Conservation (phyloP, 2,797 vertebrate species). For the Notamacropus eugenii region DNA sequence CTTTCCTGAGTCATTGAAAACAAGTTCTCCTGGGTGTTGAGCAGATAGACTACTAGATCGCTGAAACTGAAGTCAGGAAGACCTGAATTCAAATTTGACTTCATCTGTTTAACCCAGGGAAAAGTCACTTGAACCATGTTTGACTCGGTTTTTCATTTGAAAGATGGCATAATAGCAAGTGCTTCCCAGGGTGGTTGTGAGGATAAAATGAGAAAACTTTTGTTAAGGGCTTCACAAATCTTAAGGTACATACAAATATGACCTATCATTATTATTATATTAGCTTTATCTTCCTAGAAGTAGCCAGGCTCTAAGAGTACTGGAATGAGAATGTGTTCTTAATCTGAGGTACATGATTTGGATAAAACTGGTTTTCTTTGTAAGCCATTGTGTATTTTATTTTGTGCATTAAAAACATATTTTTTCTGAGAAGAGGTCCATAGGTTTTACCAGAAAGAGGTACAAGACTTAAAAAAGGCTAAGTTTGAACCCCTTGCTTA, state of each 20-base stretch:
- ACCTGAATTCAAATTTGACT: neutral
- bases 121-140: neutral
- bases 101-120: neutral
- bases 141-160: neutral
- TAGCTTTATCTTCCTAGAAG: conserved; percentile 29
- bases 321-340: neutral
- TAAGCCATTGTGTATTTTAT: neutral
- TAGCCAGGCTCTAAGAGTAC: conserved; percentile 38
- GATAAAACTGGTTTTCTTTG: neutral
- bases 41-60: neutral
- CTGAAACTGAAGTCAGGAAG: neutral
- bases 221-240: neutral
- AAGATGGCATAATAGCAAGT: neutral
- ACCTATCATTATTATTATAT: neutral
- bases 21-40: conserved; percentile 10
- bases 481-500: neutral
- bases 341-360: neutral
- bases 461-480: neutral
- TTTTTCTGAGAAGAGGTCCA: neutral
- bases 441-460: neutral
- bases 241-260: neutral
- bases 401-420: neutral
- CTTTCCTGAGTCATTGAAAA: conserved; percentile 8
- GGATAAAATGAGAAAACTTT: neutral
- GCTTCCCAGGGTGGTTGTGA: neutral